A percentile compares a stretch with the other conserved stretches of the same genome.
Evolutionary conservation across 2,113 vertebrate genomes (phyloP).

Genomic region (Syrrhaptes paradoxus): DNA sequence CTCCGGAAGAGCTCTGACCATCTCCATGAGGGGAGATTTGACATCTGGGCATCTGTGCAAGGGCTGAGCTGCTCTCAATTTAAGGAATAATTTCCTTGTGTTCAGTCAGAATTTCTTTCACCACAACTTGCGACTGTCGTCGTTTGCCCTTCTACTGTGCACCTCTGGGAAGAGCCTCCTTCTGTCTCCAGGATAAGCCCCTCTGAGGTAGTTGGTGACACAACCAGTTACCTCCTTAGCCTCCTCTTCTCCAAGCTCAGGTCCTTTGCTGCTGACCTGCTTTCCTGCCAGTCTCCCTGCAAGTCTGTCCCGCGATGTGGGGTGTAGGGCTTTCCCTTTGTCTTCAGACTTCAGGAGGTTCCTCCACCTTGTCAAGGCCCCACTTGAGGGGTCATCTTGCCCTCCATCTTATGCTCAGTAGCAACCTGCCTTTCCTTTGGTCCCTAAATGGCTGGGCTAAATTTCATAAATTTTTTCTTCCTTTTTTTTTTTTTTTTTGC

Average conservation of each 20-base stretch:
- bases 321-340: neutral
- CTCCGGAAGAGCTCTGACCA: neutral
- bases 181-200: accelerated
- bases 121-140: accelerated
- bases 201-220: neutral
- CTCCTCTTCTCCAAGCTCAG: neutral
- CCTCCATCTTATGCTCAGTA: neutral
- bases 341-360: neutral
- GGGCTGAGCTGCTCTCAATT: neutral
- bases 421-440: neutral
- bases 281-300: neutral
- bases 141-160: accelerated
- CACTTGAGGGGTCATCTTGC: neutral
- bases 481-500: too few species aligned
- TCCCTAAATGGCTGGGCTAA: neutral
- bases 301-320: neutral
- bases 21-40: neutral
- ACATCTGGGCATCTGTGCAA: neutral
- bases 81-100: neutral
- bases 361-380: neutral
- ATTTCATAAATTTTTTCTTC: neutral
- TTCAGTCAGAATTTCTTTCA: neutral
- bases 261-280: neutral
- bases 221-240: neutral
- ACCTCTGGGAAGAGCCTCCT: neutral